Percentiles rank a stretch among this genome's conserved stretches.
phyloP scores from a whole-genome alignment of 35 echinoderm and acorn worm genomes.

The Antedon bifida region DNA sequence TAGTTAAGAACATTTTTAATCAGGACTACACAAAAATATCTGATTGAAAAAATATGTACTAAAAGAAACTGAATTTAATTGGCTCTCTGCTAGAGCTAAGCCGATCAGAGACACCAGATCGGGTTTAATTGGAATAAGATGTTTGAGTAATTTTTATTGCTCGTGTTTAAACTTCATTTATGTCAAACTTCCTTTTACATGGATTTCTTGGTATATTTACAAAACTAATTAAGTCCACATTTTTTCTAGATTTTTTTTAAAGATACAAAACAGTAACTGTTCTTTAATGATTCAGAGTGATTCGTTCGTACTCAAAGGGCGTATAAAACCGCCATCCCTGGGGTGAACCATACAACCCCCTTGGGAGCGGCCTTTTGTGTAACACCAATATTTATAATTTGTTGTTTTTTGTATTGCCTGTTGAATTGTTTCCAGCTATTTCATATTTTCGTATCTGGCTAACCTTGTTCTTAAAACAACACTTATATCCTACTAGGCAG shows the following conservation, averaged over 20 bases:
- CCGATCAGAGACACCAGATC: background rate
- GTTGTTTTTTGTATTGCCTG: background rate
- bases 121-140: background rate
- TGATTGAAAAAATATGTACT: no score
- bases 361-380: background rate
- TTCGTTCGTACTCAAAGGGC: no score
- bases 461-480: background rate
- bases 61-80: background rate
- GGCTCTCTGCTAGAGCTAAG: background rate
- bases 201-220: no score
- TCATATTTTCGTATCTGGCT: background rate
- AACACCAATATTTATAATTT: background rate
- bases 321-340: no score
- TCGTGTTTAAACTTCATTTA: background rate
- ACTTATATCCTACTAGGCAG: background rate
- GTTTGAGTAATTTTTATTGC: background rate
- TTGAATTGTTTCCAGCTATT: background rate
- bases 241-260: no score
- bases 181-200: no score
- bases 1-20: no score
- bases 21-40: no score
- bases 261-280: no score
- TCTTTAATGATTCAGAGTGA: no score
- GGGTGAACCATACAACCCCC: background rate
- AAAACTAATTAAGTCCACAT: no score